Evolutionary conservation across 2,888 invertebrate species (phyloP), one percentile per base, ranked within the genome.

Genomic region (Plebejus melissa): DNA sequence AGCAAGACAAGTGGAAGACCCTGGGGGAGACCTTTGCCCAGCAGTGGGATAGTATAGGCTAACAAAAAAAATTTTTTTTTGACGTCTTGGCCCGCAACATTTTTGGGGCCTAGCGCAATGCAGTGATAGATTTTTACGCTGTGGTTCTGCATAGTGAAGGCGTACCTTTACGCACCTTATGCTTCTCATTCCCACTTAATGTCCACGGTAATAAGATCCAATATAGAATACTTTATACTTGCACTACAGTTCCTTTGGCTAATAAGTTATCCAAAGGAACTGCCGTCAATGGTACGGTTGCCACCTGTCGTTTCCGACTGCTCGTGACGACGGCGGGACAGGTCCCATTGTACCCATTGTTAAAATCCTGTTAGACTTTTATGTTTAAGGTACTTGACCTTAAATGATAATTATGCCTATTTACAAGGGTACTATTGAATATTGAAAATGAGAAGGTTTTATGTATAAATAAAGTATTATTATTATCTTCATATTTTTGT

Each of bases 231-330:
- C 58, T 22, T 22, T 3, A 28, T 11, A 28, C 58, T 22, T 22
- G 9, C 5, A 22, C 22, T 58, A 9, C 22, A 58, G 32, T 36
- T 32, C 36, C 32, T 65, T 65, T 50, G 9, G 41, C 41, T 41
- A 41, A 41, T 41, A 41, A 9, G 13, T 50, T 50, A 50, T 50
- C 50, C 50, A 50, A 13, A 50, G 50, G 50, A 50, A 13, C 13
- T 50, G 16, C 46, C 46, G 46, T 54, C 32, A 32, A 32, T 13
- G 32, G 11, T 72, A 22, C 54, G 72, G 22, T 28, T 22, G 28
- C 72, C 72, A 72, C 50, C 72, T 72, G 72, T 50, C 72, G 54
- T 54, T 54, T 72, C 72, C 72, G 50, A 72, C 50, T 13, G 72
- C 54, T 7, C 60, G 65, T 65, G 65, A 36, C 65, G 36, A 16